Evolutionary conservation across 23 tunicate genomes (phyloP).

Genomic region (Clavelina lepadiformis): DNA sequence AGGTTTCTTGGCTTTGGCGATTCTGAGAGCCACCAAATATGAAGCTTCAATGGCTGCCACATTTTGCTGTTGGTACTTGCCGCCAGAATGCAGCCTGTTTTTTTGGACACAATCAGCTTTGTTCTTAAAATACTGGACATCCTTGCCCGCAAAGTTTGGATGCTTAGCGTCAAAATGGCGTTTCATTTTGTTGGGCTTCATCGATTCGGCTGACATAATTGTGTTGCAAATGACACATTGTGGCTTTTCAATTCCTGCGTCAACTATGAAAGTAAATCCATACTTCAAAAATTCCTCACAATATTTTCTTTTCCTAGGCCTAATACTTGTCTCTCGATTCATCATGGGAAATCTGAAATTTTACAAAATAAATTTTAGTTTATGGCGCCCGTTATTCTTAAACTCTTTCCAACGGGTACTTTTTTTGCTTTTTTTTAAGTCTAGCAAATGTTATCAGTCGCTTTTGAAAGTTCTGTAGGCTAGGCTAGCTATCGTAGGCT

Average conservation of each 20-base stretch:
- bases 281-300: constrained; percentile 12
- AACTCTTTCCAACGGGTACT: too few relatives aligned
- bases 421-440: too few relatives aligned
- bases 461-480: too few relatives aligned
- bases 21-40: constrained; percentile 24
- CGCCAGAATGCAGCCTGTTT: constrained; percentile 35
- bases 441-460: too few relatives aligned
- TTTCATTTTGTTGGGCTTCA: constrained; percentile 43
- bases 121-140: constrained; percentile 21
- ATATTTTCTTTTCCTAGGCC: constrained; percentile 5
- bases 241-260: too few relatives aligned
- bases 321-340: constrained; percentile 2
- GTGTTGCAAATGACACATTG: constrained; percentile 28
- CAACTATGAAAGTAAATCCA: constrained; percentile 15
- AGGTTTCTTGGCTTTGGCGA: constrained; percentile 33
- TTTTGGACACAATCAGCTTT: constrained; percentile 28
- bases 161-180: constrained; percentile 26
- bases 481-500: too few relatives aligned
- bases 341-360: constrained; percentile 6
- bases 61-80: constrained; percentile 49
- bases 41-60: constrained; percentile 36
- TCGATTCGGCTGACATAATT: constrained; percentile 37
- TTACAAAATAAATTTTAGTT: constrained; percentile 8
- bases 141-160: constrained; percentile 35
- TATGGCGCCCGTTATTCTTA: too few relatives aligned